These are phyloP conservation scores for Alexandromys fortis DNA, from an alignment of 2,113 vertebrate genomes.

Conservation along the genomic window DNA sequence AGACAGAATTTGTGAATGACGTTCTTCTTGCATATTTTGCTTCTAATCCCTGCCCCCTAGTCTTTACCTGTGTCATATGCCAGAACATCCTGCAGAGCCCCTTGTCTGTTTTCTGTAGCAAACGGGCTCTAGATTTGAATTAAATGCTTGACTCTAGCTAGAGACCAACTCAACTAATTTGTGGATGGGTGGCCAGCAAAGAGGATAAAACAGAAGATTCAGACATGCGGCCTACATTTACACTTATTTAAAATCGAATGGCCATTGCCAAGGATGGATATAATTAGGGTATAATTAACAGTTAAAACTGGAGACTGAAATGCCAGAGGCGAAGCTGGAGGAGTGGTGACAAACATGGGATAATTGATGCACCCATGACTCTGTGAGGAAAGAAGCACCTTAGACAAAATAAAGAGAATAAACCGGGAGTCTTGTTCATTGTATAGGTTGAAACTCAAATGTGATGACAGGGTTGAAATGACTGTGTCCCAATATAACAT, in stretches of 20 bases:
- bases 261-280: not conserved
- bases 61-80: not conserved
- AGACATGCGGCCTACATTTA: not conserved
- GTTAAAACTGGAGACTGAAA: not conserved
- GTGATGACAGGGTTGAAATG: not conserved
- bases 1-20: not conserved
- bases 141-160: not conserved
- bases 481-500: not conserved
- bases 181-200: not conserved
- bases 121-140: not conserved
- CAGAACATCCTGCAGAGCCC: not conserved
- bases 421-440: not conserved
- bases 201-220: not conserved
- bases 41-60: not conserved
- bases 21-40: conserved; percentile 12
- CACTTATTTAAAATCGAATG: not conserved
- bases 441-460: not conserved
- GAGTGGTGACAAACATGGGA: not conserved
- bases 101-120: not conserved
- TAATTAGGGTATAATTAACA: not conserved
- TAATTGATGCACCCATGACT: not conserved
- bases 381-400: not conserved
- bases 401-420: too few relatives aligned
- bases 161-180: not conserved
- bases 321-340: not conserved